A percentile compares a stretch with the other conserved stretches of the same genome.
phyloP scores from a whole-genome alignment of 2,113 vertebrate species.

The Phalacrocorax pelagicus region DNA sequence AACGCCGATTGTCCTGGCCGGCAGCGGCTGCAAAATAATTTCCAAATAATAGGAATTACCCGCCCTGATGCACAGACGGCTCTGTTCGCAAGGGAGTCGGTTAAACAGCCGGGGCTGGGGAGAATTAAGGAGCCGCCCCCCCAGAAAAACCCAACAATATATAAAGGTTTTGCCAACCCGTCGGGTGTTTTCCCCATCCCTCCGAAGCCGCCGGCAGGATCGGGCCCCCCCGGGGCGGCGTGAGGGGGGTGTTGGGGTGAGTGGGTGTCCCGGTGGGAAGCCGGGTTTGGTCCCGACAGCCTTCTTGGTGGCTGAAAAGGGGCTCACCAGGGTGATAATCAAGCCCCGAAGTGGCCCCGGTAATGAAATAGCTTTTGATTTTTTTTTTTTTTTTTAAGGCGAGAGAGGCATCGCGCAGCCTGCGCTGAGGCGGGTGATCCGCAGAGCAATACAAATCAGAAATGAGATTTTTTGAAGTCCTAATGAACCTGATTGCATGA shows the following conservation, averaged over 20 bases:
- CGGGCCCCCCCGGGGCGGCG: neutral
- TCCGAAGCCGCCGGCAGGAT: neutral
- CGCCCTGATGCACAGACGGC: neutral
- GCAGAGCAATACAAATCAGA: slow-evolving; percentile 67
- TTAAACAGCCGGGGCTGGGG: neutral
- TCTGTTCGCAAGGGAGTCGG: neutral
- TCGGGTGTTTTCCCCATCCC: neutral
- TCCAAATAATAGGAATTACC: slow-evolving; percentile 29
- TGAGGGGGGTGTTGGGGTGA: too few relatives aligned
- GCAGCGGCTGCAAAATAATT: slow-evolving; percentile 17
- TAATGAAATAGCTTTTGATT: neutral
- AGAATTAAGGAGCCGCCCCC: neutral
- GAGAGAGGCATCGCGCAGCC: neutral
- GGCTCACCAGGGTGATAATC: neutral
- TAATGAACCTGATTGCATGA: slow-evolving; percentile 79
- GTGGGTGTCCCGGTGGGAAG: too few relatives aligned
- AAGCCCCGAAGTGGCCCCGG: neutral
- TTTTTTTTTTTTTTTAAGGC: neutral
- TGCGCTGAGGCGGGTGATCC: slow-evolving; percentile 24
- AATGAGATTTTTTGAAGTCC: slow-evolving; percentile 69
- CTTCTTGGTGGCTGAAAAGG: neutral
- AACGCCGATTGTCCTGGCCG: neutral
- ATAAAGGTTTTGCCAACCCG: neutral
- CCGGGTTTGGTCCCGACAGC: neutral
- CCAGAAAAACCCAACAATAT: too few relatives aligned